Conservation (phyloP, 2,888 invertebrate species). For the Pristionchus maxplancki region DNA sequence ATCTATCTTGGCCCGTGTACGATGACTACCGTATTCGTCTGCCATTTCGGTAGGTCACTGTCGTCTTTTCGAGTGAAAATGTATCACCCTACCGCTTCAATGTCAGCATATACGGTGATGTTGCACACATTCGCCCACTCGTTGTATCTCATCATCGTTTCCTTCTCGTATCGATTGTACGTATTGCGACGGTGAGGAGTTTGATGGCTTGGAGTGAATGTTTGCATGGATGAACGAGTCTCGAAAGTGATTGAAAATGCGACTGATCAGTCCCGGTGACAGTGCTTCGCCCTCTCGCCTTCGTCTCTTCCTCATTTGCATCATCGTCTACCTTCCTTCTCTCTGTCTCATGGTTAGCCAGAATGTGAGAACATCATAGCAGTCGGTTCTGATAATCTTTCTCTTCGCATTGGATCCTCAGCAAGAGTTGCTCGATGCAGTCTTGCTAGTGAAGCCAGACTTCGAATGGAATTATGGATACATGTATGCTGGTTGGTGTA, state of each 20-base stretch:
- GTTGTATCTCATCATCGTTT: constrained; percentile 37
- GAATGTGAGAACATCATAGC: too few species aligned
- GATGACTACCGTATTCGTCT: neutral
- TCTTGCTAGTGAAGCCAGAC: constrained; percentile 21
- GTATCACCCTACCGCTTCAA: neutral
- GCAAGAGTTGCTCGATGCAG: constrained; percentile 11
- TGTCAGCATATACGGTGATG: constrained; percentile 25
- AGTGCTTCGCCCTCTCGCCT: neutral
- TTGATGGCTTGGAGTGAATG: neutral
- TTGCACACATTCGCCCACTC: constrained; percentile 44
- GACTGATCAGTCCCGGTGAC: constrained; percentile 4
- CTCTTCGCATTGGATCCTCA: constrained; percentile 11
- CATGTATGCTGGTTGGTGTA: neutral
- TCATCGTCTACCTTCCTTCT: constrained; percentile 2
- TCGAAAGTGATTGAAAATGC: neutral
- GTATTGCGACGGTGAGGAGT: constrained; percentile 4
- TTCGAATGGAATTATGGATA: constrained; percentile 27
- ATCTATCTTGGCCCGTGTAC: constrained; percentile 42
- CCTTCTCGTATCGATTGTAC: constrained; percentile 40
- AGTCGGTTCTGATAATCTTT: constrained; percentile 24
- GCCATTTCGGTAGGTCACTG: constrained; percentile 18
- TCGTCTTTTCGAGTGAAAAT: neutral
- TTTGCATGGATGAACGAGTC: neutral
- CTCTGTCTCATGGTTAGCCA: constrained; percentile 14
- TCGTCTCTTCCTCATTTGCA: constrained; percentile 21